Percentiles rank a stretch among this genome's conserved stretches.
Evolutionary conservation across 2,888 invertebrate genomes (phyloP).

Genomic region (Coenonympha arcania): DNA sequence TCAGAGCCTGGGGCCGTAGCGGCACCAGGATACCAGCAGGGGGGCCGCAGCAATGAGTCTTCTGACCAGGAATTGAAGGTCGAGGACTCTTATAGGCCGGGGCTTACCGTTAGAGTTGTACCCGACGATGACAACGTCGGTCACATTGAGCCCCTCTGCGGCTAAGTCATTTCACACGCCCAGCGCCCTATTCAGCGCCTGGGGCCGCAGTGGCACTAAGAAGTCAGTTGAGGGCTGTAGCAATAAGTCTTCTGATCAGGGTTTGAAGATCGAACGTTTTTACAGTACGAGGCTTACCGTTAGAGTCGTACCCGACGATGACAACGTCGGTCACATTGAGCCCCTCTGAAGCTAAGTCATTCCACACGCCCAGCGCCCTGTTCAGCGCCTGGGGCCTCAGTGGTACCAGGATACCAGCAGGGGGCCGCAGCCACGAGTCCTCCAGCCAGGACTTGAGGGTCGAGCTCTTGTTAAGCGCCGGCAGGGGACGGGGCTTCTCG

Average conservation of each 20-base stretch:
- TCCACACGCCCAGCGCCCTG: conserved; percentile 61
- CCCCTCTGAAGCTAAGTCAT: conserved; percentile 49
- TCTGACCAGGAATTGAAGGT: conserved; percentile 59
- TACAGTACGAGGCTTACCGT: conserved; percentile 53
- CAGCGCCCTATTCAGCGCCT: background rate
- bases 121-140: conserved; percentile 61
- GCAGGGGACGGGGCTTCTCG: conserved; percentile 37
- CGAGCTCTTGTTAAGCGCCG: conserved; percentile 41
- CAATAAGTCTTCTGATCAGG: too few species aligned
- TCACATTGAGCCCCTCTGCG: conserved; percentile 48
- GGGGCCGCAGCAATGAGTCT: conserved; percentile 63
- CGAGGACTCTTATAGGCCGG: conserved; percentile 38
- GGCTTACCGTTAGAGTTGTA: conserved; percentile 56
- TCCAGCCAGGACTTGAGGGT: conserved; percentile 60
- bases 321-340: conserved; percentile 58
- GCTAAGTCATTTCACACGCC: conserved; percentile 21
- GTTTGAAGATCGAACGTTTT: background rate
- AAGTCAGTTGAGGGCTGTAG: background rate
- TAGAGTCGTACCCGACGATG: conserved; percentile 63
- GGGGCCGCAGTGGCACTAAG: background rate
- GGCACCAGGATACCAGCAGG: conserved; percentile 64
- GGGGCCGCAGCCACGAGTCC: conserved; percentile 63
- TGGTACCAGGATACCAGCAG: conserved; percentile 63
- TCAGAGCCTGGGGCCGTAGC: conserved; percentile 50
- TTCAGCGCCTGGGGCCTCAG: conserved; percentile 53